phyloP scores from a whole-genome alignment of 2,888 invertebrate species.

The Xestia sexstrigata region DNA sequence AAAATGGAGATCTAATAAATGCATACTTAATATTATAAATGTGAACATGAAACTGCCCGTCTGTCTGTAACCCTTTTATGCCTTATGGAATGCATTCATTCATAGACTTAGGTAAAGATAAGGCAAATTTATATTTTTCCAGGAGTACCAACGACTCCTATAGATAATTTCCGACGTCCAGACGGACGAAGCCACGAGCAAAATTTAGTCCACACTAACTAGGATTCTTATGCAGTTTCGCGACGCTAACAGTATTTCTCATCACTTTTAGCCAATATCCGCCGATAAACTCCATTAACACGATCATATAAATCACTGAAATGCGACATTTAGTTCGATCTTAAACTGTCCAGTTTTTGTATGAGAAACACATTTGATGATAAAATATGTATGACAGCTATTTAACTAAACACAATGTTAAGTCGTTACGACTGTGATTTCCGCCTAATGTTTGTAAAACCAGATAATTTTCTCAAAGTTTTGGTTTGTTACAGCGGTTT shows the following conservation, averaged over 20 bases:
- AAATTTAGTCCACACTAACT: background rate
- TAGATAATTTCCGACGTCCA: background rate
- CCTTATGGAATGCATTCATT: background rate
- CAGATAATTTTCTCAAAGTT: slow-evolving; percentile 30
- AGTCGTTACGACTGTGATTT: slow-evolving; percentile 41
- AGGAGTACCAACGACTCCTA: background rate
- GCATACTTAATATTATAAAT: background rate
- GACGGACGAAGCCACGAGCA: rapidly evolving
- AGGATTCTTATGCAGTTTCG: slow-evolving; percentile 20
- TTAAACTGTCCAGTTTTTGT: slow-evolving; percentile 44
- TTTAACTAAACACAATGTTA: slow-evolving; percentile 45
- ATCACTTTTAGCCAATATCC: background rate
- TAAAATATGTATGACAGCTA: slow-evolving; percentile 32
- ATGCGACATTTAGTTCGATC: slow-evolving; percentile 43
- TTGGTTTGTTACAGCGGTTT: slow-evolving; percentile 17
- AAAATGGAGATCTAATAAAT: background rate
- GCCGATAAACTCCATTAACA: slow-evolving; percentile 23
- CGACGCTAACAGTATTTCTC: slow-evolving; percentile 15
- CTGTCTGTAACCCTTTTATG: background rate
- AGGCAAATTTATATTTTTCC: background rate
- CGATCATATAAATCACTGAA: slow-evolving; percentile 47
- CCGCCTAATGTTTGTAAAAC: slow-evolving; percentile 46
- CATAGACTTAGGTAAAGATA: background rate
- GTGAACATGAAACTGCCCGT: background rate
- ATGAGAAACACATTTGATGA: slow-evolving; percentile 35